Base-by-base conservation (phyloP, 2,888 invertebrate genomes). In the Abrostola triplasia region DNA sequence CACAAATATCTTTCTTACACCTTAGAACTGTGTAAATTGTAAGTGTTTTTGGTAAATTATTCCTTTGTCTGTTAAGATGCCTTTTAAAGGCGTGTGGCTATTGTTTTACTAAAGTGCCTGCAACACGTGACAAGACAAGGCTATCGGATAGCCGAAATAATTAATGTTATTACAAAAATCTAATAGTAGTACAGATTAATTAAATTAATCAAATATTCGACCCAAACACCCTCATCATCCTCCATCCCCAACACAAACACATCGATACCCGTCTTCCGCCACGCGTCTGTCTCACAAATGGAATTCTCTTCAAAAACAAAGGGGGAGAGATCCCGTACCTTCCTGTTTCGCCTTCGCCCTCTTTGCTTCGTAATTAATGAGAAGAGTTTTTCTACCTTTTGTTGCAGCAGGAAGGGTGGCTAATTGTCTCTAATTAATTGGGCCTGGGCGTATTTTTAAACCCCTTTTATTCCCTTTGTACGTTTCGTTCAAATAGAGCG, bases 391-490 rank as follows among this genome's bases (percentile, higher is more conserved):
- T 92, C 91, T 88, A 92, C 92, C 93, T 92, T 93, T 93, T 92
- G 93, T 92, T 90, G 86, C 85, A 79, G 80, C 82, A 81, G 89
- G 89, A 90, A 91, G 92, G 92, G 89, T 86, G 86, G 92, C 92
- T 93, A 93, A 93, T 93, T 93, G 93, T 93, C 90, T 88, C 89
- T 92, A 93, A 93, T 93, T 93, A 93, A 93, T 93, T 92, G 92
- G 88, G 86, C 87, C 84, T 80, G 88, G 88, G 87, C 82, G 90
- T 92, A 89, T 91, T 92, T 92, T 90, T 90, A 88, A 90, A 87
- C 84, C 89, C 89, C 87, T 88, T 88, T 88, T 85, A 85, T 87
- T 84, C 86, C 81, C 88, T 90, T 90, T 90, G 79, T 82, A 83
- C 80, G 71, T 60, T 70, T 75, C 65, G 70, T 73, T 86, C 82